Conservation (phyloP, 2,113 vertebrate genomes). For the Orcinus orca region DNA sequence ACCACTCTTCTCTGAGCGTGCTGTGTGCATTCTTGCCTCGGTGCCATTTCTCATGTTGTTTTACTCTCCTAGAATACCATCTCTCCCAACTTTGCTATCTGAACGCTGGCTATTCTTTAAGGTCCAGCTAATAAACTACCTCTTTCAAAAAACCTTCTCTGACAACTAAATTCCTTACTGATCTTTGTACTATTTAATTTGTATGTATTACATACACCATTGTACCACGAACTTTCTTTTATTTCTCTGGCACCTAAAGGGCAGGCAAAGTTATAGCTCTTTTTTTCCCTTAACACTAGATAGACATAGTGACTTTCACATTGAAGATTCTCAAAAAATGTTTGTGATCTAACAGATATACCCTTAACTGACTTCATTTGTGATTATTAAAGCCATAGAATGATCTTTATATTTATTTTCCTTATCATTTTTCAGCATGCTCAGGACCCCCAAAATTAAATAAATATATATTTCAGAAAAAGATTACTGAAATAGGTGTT, state of each 20-base stretch:
- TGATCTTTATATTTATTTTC: background rate
- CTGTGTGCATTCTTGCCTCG: background rate
- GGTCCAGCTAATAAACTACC: background rate
- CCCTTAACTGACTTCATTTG: constrained; percentile 21
- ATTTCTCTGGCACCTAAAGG: constrained; percentile 2
- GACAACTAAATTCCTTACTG: background rate
- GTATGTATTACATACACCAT: background rate
- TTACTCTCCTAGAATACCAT: background rate
- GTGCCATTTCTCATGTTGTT: background rate
- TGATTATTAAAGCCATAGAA: background rate
- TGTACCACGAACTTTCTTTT: background rate
- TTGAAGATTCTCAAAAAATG: background rate
- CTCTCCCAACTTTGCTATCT: background rate
- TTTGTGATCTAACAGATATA: constrained; percentile 30
- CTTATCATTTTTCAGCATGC: background rate
- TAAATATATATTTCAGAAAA: constrained; percentile 25
- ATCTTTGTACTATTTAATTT: background rate
- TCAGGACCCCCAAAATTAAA: background rate
- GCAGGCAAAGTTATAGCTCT: background rate
- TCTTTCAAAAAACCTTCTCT: constrained; percentile 11
- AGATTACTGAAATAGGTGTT: background rate
- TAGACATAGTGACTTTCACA: background rate
- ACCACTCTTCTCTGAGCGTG: background rate
- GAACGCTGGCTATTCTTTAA: constrained; percentile 35
- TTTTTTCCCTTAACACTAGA: background rate